Evolutionary conservation across 2,888 invertebrate genomes (phyloP).

Genomic region (Drosophila recens): DNA sequence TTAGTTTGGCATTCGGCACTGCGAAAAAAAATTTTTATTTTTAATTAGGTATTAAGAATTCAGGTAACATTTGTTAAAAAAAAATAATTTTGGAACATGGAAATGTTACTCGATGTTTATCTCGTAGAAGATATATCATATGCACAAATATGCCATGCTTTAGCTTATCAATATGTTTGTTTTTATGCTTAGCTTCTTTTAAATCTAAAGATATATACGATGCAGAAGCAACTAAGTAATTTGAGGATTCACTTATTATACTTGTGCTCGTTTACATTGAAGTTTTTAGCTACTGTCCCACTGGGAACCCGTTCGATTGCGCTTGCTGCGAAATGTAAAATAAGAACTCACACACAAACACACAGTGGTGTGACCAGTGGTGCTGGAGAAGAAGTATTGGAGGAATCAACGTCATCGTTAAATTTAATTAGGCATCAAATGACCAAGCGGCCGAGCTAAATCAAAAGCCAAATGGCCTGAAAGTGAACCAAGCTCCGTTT

Average conservation of each 20-base stretch:
- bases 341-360: conserved; percentile 30
- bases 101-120: no score
- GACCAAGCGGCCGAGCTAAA: conserved; percentile 74
- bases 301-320: conserved; percentile 36
- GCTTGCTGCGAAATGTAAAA: conserved; percentile 45
- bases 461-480: conserved; percentile 81
- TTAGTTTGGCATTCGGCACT: no score
- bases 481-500: conserved; percentile 53
- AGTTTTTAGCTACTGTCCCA: conserved; percentile 18
- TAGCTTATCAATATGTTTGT: no score
- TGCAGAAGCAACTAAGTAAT: not conserved
- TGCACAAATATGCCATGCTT: no score
- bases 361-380: not conserved
- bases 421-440: conserved; percentile 84
- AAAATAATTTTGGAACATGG: no score
- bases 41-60: no score
- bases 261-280: conserved; percentile 7
- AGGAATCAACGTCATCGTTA: conserved; percentile 79
- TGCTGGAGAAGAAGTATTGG: conserved; percentile 4
- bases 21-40: no score
- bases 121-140: no score
- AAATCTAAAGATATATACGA: not conserved
- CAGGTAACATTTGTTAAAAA: no score
- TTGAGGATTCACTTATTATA: not conserved
- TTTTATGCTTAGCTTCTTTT: no score